Evolutionary conservation across 2,888 invertebrate genomes (phyloP), one percentile per base, ranked within the genome.

Genomic region (Parelbella ahira): DNA sequence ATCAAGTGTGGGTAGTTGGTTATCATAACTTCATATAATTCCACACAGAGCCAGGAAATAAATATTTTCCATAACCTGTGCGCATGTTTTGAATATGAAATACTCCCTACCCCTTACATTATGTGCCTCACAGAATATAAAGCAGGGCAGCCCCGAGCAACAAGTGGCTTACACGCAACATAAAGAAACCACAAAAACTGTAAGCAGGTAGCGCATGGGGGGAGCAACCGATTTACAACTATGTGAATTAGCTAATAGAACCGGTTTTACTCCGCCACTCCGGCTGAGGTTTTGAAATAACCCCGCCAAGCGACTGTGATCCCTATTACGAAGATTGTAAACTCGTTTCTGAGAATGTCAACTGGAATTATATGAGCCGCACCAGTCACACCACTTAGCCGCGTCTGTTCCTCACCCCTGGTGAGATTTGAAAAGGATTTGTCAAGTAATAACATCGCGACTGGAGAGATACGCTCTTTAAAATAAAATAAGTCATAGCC

Each of bases 161-260:
- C 83, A 86, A 86, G 84, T 84, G 84, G 75, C 70, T 74, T 72
- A 72, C 72, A 73, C 73, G 76, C 74, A 73, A 78, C 56, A 73
- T 73, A 68, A 78, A 78, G 74, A 79, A 65, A 78, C 62, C 68
- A 82, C 74, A 82, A 82, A 82, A 82, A 77, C 72, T 59, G 47
- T 49, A 63, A 72, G 78, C 82, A 86, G 86, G 84, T 83, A 83
- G 76, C 63, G 55, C 60, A 58, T 50, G 50, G 53, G 53, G 59
- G 54, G 54, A 50, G 56, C 69, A 66, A 63, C 59, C 73, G 67
- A 78, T 76, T 80, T 70, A 69, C 63, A 70, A 74, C 79, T 68
- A 67, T 77, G 68, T 58, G 51, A 48, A 49, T 61, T 62, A 63
- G 63, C 50, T 51, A 59, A 77, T 75, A 84, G 66, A 68, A 77